Conservation (phyloP, 2,888 invertebrate species). For the Dicranocentrus wangi region DNA sequence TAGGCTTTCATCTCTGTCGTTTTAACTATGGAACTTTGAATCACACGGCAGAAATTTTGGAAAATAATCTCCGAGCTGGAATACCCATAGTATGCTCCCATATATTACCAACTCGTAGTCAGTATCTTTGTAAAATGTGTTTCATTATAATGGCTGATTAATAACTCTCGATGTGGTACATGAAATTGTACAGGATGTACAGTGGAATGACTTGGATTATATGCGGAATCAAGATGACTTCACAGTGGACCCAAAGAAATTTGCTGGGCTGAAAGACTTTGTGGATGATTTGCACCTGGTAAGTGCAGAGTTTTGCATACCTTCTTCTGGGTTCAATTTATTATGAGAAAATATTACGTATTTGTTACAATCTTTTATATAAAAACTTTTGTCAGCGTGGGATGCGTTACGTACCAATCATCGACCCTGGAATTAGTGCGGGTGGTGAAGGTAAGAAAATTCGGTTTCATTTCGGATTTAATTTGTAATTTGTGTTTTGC, state of each 20-base stretch:
- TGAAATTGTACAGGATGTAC: constrained; percentile 76
- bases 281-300: constrained; percentile 81
- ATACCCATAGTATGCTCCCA: constrained; percentile 82
- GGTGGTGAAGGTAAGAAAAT: constrained; percentile 77
- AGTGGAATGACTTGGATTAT: constrained; percentile 91
- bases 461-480: too few species aligned
- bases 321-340: too few species aligned
- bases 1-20: constrained; percentile 90
- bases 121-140: too few species aligned
- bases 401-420: constrained; percentile 85
- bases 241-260: constrained; percentile 81
- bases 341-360: too few species aligned
- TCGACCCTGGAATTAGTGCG: constrained; percentile 86
- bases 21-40: constrained; percentile 82
- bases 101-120: too few species aligned
- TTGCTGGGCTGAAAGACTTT: constrained; percentile 81
- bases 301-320: too few species aligned
- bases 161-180: too few species aligned
- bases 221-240: constrained; percentile 88
- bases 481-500: too few species aligned
- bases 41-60: constrained; percentile 81
- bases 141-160: too few species aligned
- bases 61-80: constrained; percentile 82
- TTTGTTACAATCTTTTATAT: too few species aligned
- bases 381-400: too few species aligned